Evolutionary conservation across 1,140 invertebrate genomes (phyloP).

Genomic region (Bombus terrestris): DNA sequence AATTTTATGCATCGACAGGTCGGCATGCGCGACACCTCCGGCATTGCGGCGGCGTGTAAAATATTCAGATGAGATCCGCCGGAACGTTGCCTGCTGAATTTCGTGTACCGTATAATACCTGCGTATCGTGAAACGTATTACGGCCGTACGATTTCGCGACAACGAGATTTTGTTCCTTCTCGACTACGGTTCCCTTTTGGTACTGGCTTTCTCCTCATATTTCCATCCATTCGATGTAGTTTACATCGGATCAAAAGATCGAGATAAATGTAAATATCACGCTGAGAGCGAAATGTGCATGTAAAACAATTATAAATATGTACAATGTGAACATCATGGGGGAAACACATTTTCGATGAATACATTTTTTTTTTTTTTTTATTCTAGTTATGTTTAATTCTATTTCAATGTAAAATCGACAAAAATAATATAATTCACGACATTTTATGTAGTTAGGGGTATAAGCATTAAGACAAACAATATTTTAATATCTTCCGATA

Average conservation of each 20-base stretch:
- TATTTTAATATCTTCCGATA: too few species aligned
- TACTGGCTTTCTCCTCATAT: background rate
- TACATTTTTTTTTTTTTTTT: background rate
- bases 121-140: conserved; percentile 46
- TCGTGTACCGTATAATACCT: conserved; percentile 33
- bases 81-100: conserved; percentile 39
- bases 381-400: background rate
- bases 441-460: too few species aligned
- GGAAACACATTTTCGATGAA: background rate
- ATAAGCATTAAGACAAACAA: too few species aligned
- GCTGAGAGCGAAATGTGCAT: background rate
- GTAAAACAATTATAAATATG: background rate
- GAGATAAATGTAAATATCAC: background rate
- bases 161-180: conserved; percentile 34
- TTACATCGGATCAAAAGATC: background rate
- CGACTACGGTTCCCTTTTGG: background rate
- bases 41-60: conserved; percentile 56
- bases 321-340: background rate
- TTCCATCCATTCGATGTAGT: background rate
- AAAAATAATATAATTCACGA: background rate
- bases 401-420: background rate
- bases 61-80: conserved; percentile 70
- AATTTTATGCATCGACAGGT: conserved; percentile 67
- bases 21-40: conserved; percentile 54
- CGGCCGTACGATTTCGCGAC: conserved; percentile 30